These are phyloP conservation scores for Eubasilissa regina DNA, from an alignment of 1,140 invertebrate genomes.

Conservation along the genomic window DNA sequence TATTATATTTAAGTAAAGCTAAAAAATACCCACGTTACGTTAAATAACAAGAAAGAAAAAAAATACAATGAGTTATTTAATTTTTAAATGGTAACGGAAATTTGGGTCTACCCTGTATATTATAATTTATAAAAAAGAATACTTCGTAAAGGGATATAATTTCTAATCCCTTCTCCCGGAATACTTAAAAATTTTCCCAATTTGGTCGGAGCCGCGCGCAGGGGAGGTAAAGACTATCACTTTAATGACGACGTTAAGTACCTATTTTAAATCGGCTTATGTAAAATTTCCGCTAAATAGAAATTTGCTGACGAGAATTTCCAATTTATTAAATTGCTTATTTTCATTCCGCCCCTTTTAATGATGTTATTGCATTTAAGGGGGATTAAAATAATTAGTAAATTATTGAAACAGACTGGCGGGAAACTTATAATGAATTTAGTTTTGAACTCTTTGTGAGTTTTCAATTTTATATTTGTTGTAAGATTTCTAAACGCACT, in stretches of 20 bases:
- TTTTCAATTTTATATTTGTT: too few species aligned
- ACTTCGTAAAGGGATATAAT: background rate
- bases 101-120: too few species aligned
- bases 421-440: background rate
- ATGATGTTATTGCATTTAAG: constrained; percentile 30
- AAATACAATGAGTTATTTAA: too few species aligned
- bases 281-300: constrained; percentile 41
- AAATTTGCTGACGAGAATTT: constrained; percentile 40
- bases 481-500: too few species aligned
- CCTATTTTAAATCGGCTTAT: constrained; percentile 43
- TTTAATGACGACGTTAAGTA: constrained; percentile 46
- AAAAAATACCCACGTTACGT: too few species aligned
- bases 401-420: background rate
- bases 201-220: constrained; percentile 15
- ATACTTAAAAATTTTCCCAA: constrained; percentile 45
- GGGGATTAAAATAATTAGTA: constrained; percentile 8
- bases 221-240: constrained; percentile 12
- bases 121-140: constrained; percentile 11
- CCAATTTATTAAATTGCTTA: constrained; percentile 22
- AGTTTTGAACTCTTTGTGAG: too few species aligned
- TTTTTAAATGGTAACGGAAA: too few species aligned
- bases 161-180: constrained; percentile 40
- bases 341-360: constrained; percentile 14
- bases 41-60: too few species aligned
- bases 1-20: too few species aligned